Percentiles rank a stretch among this genome's conserved stretches.
Conservation (phyloP, 92 coral and sea anemone species). For the Phymanthus crucifer region DNA sequence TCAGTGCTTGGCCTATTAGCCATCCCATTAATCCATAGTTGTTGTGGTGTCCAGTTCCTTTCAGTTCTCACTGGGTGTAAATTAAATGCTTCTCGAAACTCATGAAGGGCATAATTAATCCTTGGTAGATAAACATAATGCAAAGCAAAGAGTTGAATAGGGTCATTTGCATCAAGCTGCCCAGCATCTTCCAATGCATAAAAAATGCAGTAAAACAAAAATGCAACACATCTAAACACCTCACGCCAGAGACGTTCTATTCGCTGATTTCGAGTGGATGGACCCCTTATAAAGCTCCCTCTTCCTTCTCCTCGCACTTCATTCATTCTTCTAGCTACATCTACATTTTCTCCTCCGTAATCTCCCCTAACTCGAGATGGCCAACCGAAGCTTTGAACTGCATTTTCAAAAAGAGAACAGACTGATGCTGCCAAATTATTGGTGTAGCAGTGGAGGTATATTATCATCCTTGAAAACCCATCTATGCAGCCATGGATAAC, state of each 20-base stretch:
- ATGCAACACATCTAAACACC: constrained; percentile 55
- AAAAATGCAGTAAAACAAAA: constrained; percentile 42
- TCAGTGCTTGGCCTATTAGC: no score
- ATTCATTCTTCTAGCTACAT: constrained; percentile 45
- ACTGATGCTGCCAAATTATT: constrained; percentile 40
- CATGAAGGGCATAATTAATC: constrained; percentile 48
- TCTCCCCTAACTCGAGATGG: constrained; percentile 58
- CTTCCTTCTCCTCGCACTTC: constrained; percentile 51
- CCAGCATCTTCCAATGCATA: constrained; percentile 57
- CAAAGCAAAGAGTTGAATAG: constrained; percentile 41
- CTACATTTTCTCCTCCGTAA: constrained; percentile 45
- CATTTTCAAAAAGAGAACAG: constrained; percentile 32
- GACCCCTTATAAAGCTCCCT: constrained; percentile 53
- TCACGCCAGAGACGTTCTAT: constrained; percentile 48
- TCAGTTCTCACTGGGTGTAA: no score
- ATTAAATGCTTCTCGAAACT: constrained; percentile 51
- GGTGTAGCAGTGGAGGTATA: constrained; percentile 28
- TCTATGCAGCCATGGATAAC: constrained; percentile 51
- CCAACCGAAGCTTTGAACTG: constrained; percentile 33
- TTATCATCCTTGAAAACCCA: constrained; percentile 46
- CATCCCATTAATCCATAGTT: no score
- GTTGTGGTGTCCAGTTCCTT: no score
- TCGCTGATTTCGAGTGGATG: constrained; percentile 40
- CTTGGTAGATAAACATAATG: constrained; percentile 49
- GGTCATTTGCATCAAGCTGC: constrained; percentile 38